Conservation (phyloP, 2,113 vertebrate species). For the Tychaedon coryphoeus region DNA sequence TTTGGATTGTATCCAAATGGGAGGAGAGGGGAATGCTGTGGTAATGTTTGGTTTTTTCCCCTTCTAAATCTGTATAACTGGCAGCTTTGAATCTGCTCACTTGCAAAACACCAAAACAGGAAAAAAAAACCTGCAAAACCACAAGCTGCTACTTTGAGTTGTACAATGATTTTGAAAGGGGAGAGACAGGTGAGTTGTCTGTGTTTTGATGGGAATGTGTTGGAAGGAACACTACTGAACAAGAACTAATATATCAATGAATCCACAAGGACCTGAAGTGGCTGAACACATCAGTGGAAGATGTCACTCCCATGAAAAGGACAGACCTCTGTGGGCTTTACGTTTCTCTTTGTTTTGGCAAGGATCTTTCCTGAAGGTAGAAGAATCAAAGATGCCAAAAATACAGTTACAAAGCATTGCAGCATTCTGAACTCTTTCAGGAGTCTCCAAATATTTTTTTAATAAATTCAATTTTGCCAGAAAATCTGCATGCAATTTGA, state of each 20-base stretch:
- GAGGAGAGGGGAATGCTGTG: neutral
- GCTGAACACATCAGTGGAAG: neutral
- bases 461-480: conserved; percentile 61
- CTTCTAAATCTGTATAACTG: neutral
- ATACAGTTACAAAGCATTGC: neutral
- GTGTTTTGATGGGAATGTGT: neutral
- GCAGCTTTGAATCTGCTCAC: neutral
- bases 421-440: neutral
- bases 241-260: neutral
- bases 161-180: neutral
- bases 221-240: neutral
- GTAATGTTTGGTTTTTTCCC: rapidly evolving
- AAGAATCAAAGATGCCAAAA: neutral
- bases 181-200: neutral
- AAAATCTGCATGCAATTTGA: conserved; percentile 75
- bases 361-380: neutral
- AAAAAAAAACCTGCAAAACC: rapidly evolving
- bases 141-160: neutral
- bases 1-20: neutral
- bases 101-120: neutral
- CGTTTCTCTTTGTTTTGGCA: neutral
- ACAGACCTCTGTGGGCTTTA: neutral
- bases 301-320: neutral
- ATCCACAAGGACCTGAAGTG: neutral
- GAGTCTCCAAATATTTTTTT: conserved; percentile 8